These are phyloP conservation scores for Gallinago jamesoni DNA, from an alignment of 2,113 vertebrate species.

Conservation along the genomic window DNA sequence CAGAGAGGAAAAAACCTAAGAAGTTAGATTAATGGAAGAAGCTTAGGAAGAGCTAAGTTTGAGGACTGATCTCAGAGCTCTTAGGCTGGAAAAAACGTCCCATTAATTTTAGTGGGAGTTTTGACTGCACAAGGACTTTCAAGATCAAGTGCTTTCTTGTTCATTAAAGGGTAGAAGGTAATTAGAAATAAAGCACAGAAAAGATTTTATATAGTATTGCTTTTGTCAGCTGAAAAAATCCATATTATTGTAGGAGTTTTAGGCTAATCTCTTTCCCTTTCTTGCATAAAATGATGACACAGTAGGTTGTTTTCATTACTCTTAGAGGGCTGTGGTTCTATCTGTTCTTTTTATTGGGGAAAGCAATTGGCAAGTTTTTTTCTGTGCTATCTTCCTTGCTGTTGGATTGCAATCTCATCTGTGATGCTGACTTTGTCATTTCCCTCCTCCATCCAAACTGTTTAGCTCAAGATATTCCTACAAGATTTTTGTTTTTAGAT, in stretches of 20 bases:
- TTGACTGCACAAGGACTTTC: slow-evolving; percentile 51
- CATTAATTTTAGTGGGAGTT: slow-evolving; percentile 62
- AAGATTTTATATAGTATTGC: slow-evolving; percentile 54
- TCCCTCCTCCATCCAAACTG: neutral
- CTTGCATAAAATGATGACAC: slow-evolving; percentile 60
- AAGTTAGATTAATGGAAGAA: slow-evolving; percentile 45
- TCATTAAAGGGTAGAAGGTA: slow-evolving; percentile 57
- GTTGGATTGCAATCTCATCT: slow-evolving; percentile 24
- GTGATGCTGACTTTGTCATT: slow-evolving; percentile 34
- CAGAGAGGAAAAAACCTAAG: neutral
- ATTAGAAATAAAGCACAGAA: slow-evolving; percentile 62
- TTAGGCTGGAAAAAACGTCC: slow-evolving; percentile 7
- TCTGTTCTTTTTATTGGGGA: slow-evolving; percentile 51
- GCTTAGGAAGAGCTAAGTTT: slow-evolving; percentile 27
- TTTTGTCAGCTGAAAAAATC: slow-evolving; percentile 65
- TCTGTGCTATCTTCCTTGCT: neutral
- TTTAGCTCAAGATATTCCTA: slow-evolving; percentile 28
- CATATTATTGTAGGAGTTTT: slow-evolving; percentile 48
- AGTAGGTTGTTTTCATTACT: slow-evolving; percentile 59
- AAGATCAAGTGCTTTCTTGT: slow-evolving; percentile 51
- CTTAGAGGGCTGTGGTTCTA: slow-evolving; percentile 36
- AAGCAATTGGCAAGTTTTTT: slow-evolving; percentile 18
- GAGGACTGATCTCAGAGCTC: slow-evolving; percentile 9
- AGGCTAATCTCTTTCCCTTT: slow-evolving; percentile 49
- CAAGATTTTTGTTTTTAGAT: slow-evolving; percentile 16